phyloP scores from a whole-genome alignment of 1,140 invertebrate genomes.

The Rhopalosiphum maidis region DNA sequence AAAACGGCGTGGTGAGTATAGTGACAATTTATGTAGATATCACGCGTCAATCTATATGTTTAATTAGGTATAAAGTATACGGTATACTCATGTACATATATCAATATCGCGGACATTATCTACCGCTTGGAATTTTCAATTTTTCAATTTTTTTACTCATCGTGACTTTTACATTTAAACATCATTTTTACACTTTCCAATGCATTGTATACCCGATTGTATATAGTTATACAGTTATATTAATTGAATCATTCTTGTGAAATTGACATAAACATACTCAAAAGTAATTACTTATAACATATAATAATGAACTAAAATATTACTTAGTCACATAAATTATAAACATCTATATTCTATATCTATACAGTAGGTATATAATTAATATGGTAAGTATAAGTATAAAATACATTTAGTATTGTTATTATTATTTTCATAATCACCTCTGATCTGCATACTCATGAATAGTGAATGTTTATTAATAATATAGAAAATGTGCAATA shows the following conservation, averaged over 20 bases:
- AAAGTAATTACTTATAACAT: background rate
- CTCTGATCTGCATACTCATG: background rate
- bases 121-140: background rate
- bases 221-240: background rate
- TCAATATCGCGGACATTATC: background rate
- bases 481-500: background rate
- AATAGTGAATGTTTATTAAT: background rate
- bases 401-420: background rate
- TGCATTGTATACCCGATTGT: background rate
- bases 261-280: background rate
- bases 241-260: slow-evolving; percentile 17
- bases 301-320: background rate
- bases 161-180: background rate
- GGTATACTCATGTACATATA: background rate
- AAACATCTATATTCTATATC: background rate
- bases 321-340: background rate
- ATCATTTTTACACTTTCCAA: background rate
- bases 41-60: background rate
- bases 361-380: background rate
- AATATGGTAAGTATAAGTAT: background rate
- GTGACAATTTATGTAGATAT: slow-evolving; percentile 8
- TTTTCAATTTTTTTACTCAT: background rate
- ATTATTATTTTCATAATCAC: background rate
- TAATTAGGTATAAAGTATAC: no score
- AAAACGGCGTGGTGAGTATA: background rate